Base-by-base conservation (phyloP, 1,140 invertebrate genomes). In the Drosophila repletoides region DNA sequence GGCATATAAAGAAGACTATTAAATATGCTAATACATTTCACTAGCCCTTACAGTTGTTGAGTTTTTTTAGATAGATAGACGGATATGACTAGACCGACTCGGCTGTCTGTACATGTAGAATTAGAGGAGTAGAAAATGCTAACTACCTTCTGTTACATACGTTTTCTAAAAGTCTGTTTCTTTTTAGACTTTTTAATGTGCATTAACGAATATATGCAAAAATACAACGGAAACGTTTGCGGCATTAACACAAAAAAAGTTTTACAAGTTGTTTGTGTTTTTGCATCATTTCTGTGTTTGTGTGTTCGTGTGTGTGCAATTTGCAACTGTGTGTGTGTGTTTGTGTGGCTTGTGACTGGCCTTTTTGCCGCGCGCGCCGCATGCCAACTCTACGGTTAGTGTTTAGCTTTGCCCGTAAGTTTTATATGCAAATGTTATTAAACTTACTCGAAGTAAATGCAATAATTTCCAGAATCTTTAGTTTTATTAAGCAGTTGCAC, bases 331-430 rank as follows among this genome's bases (percentile, higher is more conserved):
- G 19, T 49, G 15, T 34, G 40, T 72, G 43, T 43, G 28, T 51
- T 29, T 69, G 68, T 74, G 63, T 59, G 56, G 76, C 77, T 81
- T 76, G 77, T 69, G 48, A 48, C 36, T 68, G 26, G 41, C 29
- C 51, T 72, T 81, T n/a, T 81, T 81, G 59, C 79, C 79, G 77
- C 77, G 77, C 76, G 59, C 77, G 55, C 64, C 6, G 6, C 24
- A 24, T 40, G 3, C 14, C 5, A 9, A 17, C 17, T 51, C 15
- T 12, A 9, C 21, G 2, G 5, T 6, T 5, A 34, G 5, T 10
- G 12, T 29, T 7, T 22, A 15, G 0, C n/a, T 4, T 6, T n/a
- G 6, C 10, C 2, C 1, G n/a, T 0, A 17, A n/a, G n/a, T n/a
- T n/a, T n/a, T 9, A 14, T 17, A 22, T 10, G 9, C 15, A 7